Percentiles rank a stretch among this genome's conserved stretches.
These are phyloP conservation scores for Poeciliopsis turrubarensis DNA, from an alignment of 2,113 vertebrate species.

Conservation along the genomic window DNA sequence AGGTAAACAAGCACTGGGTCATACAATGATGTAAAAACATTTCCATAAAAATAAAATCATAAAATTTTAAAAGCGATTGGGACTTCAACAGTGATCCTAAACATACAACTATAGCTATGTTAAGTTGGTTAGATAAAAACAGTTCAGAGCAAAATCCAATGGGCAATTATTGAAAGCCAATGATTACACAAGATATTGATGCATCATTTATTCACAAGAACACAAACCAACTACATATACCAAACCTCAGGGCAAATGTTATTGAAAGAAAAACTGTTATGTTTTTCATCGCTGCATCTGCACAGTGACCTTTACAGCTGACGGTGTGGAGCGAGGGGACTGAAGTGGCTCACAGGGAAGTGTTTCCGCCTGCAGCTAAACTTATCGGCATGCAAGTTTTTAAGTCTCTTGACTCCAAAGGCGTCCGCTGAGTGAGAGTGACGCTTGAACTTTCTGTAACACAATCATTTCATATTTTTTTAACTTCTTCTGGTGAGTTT, in stretches of 20 bases:
- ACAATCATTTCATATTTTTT: background rate
- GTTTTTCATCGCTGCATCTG: slow-evolving; percentile 34
- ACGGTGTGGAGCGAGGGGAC: slow-evolving; percentile 31
- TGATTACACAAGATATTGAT: too few species aligned
- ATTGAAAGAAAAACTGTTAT: slow-evolving; percentile 43
- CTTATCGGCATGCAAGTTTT: slow-evolving; percentile 59
- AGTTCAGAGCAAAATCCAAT: too few species aligned
- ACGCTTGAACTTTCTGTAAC: too few species aligned
- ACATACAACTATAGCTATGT: too few species aligned
- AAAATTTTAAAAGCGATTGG: too few species aligned
- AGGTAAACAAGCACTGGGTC: too few species aligned
- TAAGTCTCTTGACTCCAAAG: slow-evolving; percentile 37
- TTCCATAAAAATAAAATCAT: too few species aligned
- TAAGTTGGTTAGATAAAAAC: too few species aligned
- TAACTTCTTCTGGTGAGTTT: background rate
- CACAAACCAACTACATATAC: background rate
- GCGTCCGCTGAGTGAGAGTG: background rate
- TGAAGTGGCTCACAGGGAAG: slow-evolving; percentile 41
- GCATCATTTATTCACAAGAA: too few species aligned
- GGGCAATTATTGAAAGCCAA: too few species aligned
- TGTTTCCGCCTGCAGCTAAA: slow-evolving; percentile 49
- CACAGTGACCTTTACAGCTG: slow-evolving; percentile 59
- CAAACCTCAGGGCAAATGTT: slow-evolving; percentile 41
- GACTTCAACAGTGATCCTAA: too few species aligned
- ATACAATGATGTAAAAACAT: too few species aligned